Evolutionary conservation across 2,888 invertebrate species (phyloP).

Genomic region (Erynnis tages): DNA sequence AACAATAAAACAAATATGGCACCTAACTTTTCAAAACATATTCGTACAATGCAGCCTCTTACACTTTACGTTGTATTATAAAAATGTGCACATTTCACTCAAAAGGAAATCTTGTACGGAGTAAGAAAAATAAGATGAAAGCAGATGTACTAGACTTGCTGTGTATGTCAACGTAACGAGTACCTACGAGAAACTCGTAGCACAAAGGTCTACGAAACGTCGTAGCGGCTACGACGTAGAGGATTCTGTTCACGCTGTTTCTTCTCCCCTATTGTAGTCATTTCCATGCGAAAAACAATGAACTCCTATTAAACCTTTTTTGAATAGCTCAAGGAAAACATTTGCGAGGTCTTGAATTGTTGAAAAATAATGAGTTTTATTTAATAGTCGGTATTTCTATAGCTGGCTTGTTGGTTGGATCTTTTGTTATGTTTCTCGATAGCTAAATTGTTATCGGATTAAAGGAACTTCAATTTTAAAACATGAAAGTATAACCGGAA

Average conservation of each 20-base stretch:
- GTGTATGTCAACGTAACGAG: too few relatives aligned
- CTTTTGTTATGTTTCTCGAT: constrained; percentile 14
- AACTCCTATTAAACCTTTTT: constrained; percentile 21
- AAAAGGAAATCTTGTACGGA: constrained; percentile 22
- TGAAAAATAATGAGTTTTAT: constrained; percentile 24
- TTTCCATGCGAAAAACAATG: constrained; percentile 22
- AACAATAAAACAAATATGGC: constrained; percentile 9
- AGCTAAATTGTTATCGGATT: neutral
- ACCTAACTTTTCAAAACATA: constrained; percentile 10
- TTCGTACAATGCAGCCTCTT: constrained; percentile 12
- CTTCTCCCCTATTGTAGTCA: constrained; percentile 18
- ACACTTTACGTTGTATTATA: constrained; percentile 12
- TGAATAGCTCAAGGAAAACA: constrained; percentile 22
- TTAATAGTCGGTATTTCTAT: constrained; percentile 17
- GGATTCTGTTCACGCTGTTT: constrained; percentile 18
- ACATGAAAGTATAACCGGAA: too few relatives aligned
- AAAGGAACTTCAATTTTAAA: too few relatives aligned
- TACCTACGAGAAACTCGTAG: too few relatives aligned
- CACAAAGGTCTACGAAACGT: constrained; percentile 44
- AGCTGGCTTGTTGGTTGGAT: neutral
- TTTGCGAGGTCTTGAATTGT: constrained; percentile 13
- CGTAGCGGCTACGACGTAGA: constrained; percentile 42
- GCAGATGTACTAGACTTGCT: constrained; percentile 5
- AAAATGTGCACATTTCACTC: constrained; percentile 22
- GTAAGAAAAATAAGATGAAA: constrained; percentile 20